Conservation (phyloP, 2,888 invertebrate species). For the Rhabditoides inermis region DNA sequence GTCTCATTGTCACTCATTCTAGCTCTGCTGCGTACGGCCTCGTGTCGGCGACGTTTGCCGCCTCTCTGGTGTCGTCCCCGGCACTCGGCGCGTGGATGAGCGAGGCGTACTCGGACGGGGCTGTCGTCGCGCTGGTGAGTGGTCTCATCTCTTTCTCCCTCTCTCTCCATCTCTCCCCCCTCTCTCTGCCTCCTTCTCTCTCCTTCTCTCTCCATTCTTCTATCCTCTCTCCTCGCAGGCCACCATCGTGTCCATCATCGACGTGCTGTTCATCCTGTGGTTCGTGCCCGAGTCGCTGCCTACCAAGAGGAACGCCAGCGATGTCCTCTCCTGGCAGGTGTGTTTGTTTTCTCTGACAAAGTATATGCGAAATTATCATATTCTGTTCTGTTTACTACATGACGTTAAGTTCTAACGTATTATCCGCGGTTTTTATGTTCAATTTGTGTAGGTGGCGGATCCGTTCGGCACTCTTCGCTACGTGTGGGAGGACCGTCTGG, state of each 20-base stretch:
- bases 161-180: background rate
- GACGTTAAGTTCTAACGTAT: no score
- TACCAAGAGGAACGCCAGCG: slow-evolving; percentile 65
- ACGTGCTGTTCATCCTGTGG: slow-evolving; percentile 93
- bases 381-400: no score
- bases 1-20: no score
- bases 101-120: slow-evolving; percentile 70
- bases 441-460: slow-evolving; percentile 95
- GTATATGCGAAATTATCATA: no score
- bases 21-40: slow-evolving; percentile 51
- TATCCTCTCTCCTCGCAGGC: slow-evolving; percentile 61
- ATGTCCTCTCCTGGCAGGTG: slow-evolving; percentile 13
- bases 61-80: slow-evolving; percentile 95
- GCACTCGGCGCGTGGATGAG: slow-evolving; percentile 72
- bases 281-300: slow-evolving; percentile 96
- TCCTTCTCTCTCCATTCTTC: background rate
- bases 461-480: slow-evolving; percentile 64
- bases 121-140: slow-evolving; percentile 65
- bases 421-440: no score
- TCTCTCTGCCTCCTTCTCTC: background rate
- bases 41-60: slow-evolving; percentile 95
- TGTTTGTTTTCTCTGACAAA: no score
- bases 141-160: background rate
- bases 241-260: slow-evolving; percentile 83
- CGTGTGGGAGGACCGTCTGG: slow-evolving; percentile 64